Base-by-base conservation (phyloP, 2,888 invertebrate genomes). In the Thereva nobilitata region DNA sequence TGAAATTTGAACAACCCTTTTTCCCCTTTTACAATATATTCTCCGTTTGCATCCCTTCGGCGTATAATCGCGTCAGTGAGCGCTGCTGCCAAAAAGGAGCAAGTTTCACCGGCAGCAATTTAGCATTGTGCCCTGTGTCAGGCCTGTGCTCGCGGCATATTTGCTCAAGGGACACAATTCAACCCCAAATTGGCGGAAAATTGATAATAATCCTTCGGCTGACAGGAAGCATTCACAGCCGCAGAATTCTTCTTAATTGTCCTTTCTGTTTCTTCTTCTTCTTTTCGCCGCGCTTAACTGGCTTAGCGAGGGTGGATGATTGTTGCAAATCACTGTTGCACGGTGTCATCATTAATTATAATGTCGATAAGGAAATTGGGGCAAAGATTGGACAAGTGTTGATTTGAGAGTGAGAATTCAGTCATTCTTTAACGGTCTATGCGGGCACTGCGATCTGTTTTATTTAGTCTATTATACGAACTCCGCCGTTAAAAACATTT, bases 121-220 rank as follows among this genome's bases (percentile, higher is more conserved):
- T 61, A 40, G 41, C 61, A 61, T 50, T 61, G 61, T 61, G 50
- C 61, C 10, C 41, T 61, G 50, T 23, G 23, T 2, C 23, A 23
- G 23, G 61, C 41, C 50, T 50, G 45, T 47, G 57, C 34, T 34
- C 50, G 34, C 40, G 50, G 49, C 61, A 61, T 50, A 61, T 61
- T 61, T 61, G 61, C 50, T 61, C 50, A 42, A 47, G 59, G 64
- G 55, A 65, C 56, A 68, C 70, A 70, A 70, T 70, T 70, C 69
- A 71, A 70, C 67, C 68, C 69, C 65, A 71, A 71, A 71, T 71
- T 71, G 71, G 71, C 69, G 68, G 64, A 70, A 71, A 71, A 71
- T 71, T 71, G 71, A 70, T 69, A 71, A 71, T 71, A 71, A 71
- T 71, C 71, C 68, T 68, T 71, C 66, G 64, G 70, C 56, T 70